phyloP scores from a whole-genome alignment of 2,888 invertebrate species.

The Agrochola circellaris region DNA sequence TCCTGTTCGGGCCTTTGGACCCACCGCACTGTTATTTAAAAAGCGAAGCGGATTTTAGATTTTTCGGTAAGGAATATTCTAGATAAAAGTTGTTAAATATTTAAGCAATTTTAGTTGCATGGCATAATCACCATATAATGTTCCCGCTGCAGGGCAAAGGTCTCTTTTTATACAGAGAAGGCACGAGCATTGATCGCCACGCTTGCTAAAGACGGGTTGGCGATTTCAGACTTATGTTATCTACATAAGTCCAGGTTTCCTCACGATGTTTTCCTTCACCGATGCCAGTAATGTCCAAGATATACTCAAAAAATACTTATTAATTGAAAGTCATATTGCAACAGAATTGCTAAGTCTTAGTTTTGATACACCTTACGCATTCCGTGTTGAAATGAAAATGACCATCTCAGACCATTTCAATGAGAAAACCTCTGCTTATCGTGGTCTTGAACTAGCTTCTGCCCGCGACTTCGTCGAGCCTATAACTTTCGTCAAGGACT shows the following conservation, averaged over 20 bases:
- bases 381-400: no score
- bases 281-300: not conserved
- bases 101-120: not conserved
- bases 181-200: not conserved
- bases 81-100: not conserved
- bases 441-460: not conserved
- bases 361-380: no score
- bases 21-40: conserved; percentile 59
- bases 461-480: no score
- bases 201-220: no score
- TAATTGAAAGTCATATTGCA: not conserved
- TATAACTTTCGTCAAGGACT: no score
- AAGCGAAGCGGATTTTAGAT: conserved; percentile 22
- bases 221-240: no score
- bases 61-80: not conserved
- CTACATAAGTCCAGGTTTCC: not conserved
- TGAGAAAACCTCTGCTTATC: no score
- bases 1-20: conserved; percentile 67
- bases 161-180: not conserved
- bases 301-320: not conserved
- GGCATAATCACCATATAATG: no score
- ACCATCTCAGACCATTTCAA: no score
- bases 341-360: no score
- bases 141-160: no score
- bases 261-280: no score